Evolutionary conservation across 2,797 vertebrate genomes (phyloP).

Genomic region (Catharus ustulatus): DNA sequence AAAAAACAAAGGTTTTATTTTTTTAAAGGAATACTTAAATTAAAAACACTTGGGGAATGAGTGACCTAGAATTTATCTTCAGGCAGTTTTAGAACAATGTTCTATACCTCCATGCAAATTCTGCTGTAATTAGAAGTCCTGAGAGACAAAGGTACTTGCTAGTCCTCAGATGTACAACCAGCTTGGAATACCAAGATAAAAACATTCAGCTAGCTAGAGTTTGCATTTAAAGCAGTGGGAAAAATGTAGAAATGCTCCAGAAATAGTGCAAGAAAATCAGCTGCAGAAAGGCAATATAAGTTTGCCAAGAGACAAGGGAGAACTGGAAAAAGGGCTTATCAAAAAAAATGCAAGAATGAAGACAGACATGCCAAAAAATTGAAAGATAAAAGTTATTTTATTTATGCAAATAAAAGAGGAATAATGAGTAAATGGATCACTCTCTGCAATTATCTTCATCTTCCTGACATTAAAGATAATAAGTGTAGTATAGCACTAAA

Average conservation of each 20-base stretch:
- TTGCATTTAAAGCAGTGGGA: neutral
- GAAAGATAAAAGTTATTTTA: neutral
- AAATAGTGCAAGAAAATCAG: neutral
- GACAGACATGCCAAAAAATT: neutral
- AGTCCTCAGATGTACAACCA: neutral
- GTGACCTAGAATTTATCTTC: neutral
- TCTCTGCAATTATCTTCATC: neutral
- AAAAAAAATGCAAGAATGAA: neutral
- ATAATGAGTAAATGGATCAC: neutral
- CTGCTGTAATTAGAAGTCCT: neutral
- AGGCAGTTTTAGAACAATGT: neutral
- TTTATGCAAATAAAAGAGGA: neutral
- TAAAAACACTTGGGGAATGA: neutral
- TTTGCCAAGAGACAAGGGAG: neutral
- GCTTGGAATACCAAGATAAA: constrained; percentile 6
- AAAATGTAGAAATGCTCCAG: neutral
- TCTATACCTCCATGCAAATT: neutral
- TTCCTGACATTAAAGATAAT: neutral
- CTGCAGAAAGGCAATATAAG: neutral
- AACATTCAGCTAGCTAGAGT: neutral
- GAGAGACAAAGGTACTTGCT: neutral
- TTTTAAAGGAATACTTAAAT: neutral
- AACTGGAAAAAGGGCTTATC: neutral
- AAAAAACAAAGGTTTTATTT: neutral
- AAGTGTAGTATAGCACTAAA: neutral